Evolutionary conservation across 2,888 invertebrate species (phyloP).

Genomic region (Glaucopsyche alexis): DNA sequence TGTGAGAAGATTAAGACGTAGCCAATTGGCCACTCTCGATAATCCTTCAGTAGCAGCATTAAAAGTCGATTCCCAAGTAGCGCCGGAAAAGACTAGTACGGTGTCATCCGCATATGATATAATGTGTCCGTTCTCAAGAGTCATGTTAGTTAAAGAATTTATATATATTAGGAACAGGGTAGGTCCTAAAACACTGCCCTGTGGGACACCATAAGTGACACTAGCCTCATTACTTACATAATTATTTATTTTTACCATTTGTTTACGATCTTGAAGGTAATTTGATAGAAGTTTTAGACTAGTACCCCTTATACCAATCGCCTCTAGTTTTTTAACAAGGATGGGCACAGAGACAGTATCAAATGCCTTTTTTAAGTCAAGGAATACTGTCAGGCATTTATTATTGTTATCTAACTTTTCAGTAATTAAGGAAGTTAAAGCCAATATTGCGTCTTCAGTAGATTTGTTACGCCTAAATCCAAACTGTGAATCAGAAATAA

Average conservation of each 20-base stretch:
- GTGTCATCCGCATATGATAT: too few species aligned
- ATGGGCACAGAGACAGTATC: too few species aligned
- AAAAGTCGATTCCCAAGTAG: too few species aligned
- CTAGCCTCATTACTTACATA: not conserved
- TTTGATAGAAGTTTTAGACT: not conserved
- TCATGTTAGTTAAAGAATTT: too few species aligned
- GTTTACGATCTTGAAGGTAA: not conserved
- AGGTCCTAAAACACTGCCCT: too few species aligned
- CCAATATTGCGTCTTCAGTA: slow-evolving; percentile 29
- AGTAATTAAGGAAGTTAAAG: slow-evolving; percentile 13
- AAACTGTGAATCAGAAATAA: slow-evolving; percentile 26
- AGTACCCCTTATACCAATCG: not conserved
- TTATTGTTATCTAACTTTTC: too few species aligned
- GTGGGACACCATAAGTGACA: not conserved
- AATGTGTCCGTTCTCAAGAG: too few species aligned
- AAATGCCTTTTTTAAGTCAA: slow-evolving; percentile 12
- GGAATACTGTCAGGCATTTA: slow-evolving; percentile 25
- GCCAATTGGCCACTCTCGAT: too few species aligned
- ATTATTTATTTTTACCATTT: slow-evolving; percentile 1
- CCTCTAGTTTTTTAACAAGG: slow-evolving; percentile 17
- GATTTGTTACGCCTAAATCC: slow-evolving; percentile 29
- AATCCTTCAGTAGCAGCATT: too few species aligned
- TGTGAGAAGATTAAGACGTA: too few species aligned
- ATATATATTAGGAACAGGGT: too few species aligned
- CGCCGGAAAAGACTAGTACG: too few species aligned